A percentile compares a stretch with the other conserved stretches of the same genome.
phyloP scores from a whole-genome alignment of 2,888 invertebrate species.

The Clunio marinus region DNA sequence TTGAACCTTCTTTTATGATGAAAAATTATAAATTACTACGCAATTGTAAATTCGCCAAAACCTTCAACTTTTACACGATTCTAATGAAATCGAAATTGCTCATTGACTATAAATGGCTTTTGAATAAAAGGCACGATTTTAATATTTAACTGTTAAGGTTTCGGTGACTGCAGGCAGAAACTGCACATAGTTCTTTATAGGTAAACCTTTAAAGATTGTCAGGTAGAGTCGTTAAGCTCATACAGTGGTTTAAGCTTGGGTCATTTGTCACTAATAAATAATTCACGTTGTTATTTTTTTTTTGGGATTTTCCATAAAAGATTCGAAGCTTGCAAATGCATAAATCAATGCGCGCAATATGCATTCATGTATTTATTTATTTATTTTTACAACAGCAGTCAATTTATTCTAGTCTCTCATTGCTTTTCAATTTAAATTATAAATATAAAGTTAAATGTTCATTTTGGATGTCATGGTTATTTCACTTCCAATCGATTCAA shows the following conservation, averaged over 20 bases:
- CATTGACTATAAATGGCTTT: not conserved
- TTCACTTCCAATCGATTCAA: not conserved
- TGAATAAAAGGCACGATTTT: not conserved
- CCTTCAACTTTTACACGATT: not conserved
- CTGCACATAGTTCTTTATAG: not conserved
- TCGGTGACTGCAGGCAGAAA: not conserved
- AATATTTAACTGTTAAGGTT: not conserved
- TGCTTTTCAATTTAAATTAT: not conserved
- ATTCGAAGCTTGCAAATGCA: not conserved
- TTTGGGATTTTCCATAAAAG: not conserved
- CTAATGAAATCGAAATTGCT: not conserved
- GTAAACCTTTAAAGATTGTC: not conserved
- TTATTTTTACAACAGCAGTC: not conserved
- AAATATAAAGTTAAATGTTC: not conserved
- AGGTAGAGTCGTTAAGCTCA: not conserved
- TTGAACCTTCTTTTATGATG: no score
- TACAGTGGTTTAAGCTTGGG: not conserved
- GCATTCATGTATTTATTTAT: not conserved
- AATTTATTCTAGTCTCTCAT: not conserved
- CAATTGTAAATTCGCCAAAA: not conserved
- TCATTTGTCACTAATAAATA: conserved; percentile 13
- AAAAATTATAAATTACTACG: not conserved
- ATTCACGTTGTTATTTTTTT: not conserved
- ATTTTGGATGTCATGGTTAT: conserved; percentile 36
- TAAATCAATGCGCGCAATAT: conserved; percentile 2